phyloP scores from a whole-genome alignment of 2,797 vertebrate genomes.

The Oreochromis grahami region DNA sequence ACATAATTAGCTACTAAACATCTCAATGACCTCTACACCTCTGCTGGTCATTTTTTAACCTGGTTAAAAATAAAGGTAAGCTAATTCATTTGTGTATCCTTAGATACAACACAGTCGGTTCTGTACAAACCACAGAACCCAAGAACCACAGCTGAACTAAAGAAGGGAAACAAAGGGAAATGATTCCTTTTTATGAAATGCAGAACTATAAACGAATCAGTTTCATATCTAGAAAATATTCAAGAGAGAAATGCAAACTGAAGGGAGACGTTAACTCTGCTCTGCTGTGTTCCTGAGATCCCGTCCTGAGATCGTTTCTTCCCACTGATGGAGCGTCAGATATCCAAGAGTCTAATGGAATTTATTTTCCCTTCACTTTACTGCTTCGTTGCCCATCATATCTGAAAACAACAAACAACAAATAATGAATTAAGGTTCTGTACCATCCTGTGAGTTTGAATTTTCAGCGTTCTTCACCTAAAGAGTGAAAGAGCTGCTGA shows the following conservation, averaged over 20 bases:
- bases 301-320: constrained; percentile 12
- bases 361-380: constrained; percentile 24
- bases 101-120: not conserved
- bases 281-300: constrained; percentile 28
- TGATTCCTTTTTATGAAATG: not conserved
- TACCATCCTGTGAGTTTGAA: not conserved
- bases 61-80: not conserved
- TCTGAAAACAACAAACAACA: constrained; percentile 41
- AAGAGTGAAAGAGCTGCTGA: not conserved
- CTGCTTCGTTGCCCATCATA: constrained; percentile 35
- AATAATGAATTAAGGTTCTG: not conserved
- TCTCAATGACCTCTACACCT: not conserved
- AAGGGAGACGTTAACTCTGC: not conserved
- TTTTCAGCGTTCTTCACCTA: not conserved
- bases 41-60: constrained; percentile 4
- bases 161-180: not conserved
- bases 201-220: not conserved
- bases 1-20: constrained; percentile 51
- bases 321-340: not conserved
- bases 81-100: not conserved
- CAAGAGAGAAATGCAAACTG: not conserved
- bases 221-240: not conserved
- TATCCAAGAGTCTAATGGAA: not conserved
- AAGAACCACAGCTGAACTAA: not conserved
- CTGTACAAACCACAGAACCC: constrained; percentile 19